phyloP scores from a whole-genome alignment of 2,888 invertebrate genomes.

The Antheraea yamamai region DNA sequence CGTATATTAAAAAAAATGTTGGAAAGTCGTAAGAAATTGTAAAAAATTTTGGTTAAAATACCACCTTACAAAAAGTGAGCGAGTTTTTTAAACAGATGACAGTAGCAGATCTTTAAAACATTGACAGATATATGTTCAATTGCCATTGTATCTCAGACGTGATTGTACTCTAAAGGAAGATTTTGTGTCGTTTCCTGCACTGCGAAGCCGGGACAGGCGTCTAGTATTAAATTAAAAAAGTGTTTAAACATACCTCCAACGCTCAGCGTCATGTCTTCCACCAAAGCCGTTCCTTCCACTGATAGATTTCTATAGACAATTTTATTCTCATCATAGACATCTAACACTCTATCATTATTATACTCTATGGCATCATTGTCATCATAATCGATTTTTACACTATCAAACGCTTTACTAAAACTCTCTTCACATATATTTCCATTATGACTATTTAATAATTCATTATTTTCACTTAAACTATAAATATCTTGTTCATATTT shows the following conservation, averaged over 20 bases:
- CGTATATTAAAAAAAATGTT: too few species aligned
- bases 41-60: too few species aligned
- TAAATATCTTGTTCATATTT: neutral
- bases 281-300: neutral
- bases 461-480: neutral
- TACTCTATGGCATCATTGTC: constrained; percentile 25
- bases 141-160: too few species aligned
- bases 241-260: neutral
- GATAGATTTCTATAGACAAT: constrained; percentile 1
- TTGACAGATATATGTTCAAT: too few species aligned
- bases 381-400: constrained; percentile 25
- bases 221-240: neutral
- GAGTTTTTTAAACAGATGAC: too few species aligned
- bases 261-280: neutral
- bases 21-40: too few species aligned
- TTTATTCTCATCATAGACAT: constrained; percentile 5
- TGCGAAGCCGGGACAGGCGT: too few species aligned
- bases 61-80: too few species aligned
- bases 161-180: too few species aligned
- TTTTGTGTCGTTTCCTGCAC: too few species aligned
- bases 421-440: neutral
- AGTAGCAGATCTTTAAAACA: too few species aligned
- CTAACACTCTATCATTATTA: constrained; percentile 23
- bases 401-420: neutral
- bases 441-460: neutral